Evolutionary conservation across 1,140 invertebrate genomes (phyloP), one percentile per base, ranked within the genome.

Genomic region (Bombus terrestris): DNA sequence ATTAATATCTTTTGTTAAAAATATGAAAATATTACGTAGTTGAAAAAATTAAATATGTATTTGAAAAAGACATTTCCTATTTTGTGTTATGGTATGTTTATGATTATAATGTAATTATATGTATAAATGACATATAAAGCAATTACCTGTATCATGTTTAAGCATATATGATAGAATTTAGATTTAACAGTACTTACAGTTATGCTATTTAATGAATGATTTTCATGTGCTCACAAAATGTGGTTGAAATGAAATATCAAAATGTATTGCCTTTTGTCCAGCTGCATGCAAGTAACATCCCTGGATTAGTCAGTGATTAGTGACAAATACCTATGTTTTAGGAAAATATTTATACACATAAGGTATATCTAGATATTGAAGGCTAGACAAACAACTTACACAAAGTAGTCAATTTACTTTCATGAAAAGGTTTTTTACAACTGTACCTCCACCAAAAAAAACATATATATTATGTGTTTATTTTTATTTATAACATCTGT

Each of bases 271-370:
- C 88, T 92, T 93, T 91, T 91, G 84, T 95, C 93, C 94, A 89
- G 93, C 93, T 95, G 93, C 92, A 94, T 94, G 94, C 93, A 93
- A 94, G 92, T 88, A 93, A 93, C 89, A 91, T 86, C 88, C 90
- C 71, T 90, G 81, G 81, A 90, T 93, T 91, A 91, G 83, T 88
- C 72, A 86, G 75, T 89, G 91, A 86, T 92, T 92, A 92, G 86
- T 93, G 85, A 93, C 88, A 89, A 79, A 88, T 87, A 72, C 53
- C 86, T 86, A 72, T 80, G 71, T 86, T 83, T 82, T 89, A 76
- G 39, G 81, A 69, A 87, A 85, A 86, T 86, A 71, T 71, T 66
- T 84, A 59, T 68, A 71, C 74, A 88, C 18, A 28, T 72, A 72
- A 85, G 41, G 77, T 64, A 80, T 39, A 80, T 43, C 28, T 59